Base-by-base conservation (phyloP, 2,113 vertebrate species). In the Recurvirostra avosetta region DNA sequence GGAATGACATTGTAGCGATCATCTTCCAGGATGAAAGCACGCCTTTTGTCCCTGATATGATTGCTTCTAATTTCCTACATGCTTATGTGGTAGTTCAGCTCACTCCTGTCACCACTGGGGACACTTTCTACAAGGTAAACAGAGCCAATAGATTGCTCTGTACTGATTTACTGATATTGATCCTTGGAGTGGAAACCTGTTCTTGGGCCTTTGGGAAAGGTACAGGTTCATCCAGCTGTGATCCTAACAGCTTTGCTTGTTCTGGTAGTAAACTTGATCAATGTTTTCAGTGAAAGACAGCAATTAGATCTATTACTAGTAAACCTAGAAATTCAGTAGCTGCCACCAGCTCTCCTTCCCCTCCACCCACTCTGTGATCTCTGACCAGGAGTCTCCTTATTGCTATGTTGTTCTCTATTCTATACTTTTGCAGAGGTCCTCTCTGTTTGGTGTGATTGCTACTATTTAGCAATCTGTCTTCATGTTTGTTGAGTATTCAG, bases 61-160 rank as follows among this genome's bases (percentile, higher is more conserved):
- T 99, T 92, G 99, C 99, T 83, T 99, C 99, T 61, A 99, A 99
- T 95, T 99, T 99, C 92, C 97, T 99, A 36, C 99, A 99, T 88
- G 98, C 98, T 90, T 99, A 99, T 61, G 97, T 99, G 81, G 98
- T 99, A 34, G 98, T 99, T 62, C 98, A 99, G 90, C 98, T 97
- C 82, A 97, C 98, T 92, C 94, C 94, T 56, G 94, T 77, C 53
- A 78, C 82, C n/a, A 90, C 74, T 40, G 98, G 98, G 77, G 96
- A 97, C 66, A 97, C 97, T 20, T 79, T 97, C 21, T 98, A 98
- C 90, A 98, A 98, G 97, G 97, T 97, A 96, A 90, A 30, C 6
- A n/a, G 47, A 72, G 66, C 45, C 73, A 58, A 3, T 43, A 63
- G 34, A 23, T 72, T 52, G 19, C n/a, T 63, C 53, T 84, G 11